Base-by-base conservation (phyloP, 2,113 vertebrate genomes). In the Solea senegalensis region DNA sequence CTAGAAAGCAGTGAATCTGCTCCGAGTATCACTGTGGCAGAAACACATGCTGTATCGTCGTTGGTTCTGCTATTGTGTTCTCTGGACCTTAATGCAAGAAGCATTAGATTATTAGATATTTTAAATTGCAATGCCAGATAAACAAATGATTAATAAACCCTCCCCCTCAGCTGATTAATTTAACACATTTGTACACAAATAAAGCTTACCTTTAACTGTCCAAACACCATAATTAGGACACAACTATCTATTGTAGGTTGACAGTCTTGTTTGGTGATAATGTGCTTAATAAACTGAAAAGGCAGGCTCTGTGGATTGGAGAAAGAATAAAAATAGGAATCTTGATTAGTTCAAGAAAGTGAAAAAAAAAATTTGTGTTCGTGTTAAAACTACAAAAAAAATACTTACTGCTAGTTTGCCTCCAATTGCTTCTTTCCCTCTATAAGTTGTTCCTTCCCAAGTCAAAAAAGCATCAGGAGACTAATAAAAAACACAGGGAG, bases 391-490 rank as follows among this genome's bases (percentile, higher is more conserved):
- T 21, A 27, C 26, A 16, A 21, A 4, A 49, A 53, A 4, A 51
- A 21, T 58, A 83, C 84, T 64, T 88, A 94, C 93, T 67, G 74
- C 84, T 53, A 93, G 70, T 82, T 94, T 92, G 59, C 76, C 78
- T 80, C 85, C 73, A 41, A 94, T 90, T 34, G 84, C 88, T 48
- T 84, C 69, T 79, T 93, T 94, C 46, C 93, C 92, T 54, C 82
- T 78, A 79, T 91, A 93, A 7, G 85, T 71, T 51, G 90, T 75
- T 53, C 90, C 92, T 86, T 94, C 92, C 92, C 92, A 94, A 0
- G 93, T 93, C 75, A 94, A 90, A 80, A 87, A 93, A 16, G 92
- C 86, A 2, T 72, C 54, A 44, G 57, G 34, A 57, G 83, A 72
- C 89, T 91, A 21, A 62, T 9, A 53, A 63, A 46, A 65, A 26